Base-by-base conservation (phyloP, 2,888 invertebrate genomes). In the Mesorhabditis sp. region DNA sequence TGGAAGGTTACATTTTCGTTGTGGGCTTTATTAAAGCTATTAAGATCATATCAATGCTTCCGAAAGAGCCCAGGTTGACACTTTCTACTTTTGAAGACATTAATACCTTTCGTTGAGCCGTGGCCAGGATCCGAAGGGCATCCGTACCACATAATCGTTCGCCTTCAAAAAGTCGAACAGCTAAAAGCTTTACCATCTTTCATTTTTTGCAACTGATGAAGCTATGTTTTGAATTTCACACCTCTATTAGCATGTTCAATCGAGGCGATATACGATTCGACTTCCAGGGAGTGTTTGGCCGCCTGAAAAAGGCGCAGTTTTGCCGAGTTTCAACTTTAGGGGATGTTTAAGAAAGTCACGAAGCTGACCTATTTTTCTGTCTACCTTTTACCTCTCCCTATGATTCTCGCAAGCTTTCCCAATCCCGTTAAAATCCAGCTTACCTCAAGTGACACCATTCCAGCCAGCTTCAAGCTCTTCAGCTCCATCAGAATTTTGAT, bases 1-100 rank as follows among this genome's bases (percentile, higher is more conserved):
- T 28, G 28, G 28, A 28, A 28, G 28, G 28, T 28, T 1, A 28
- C 28, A 28, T 28, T 28, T 2, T 28, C 2, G 28, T 28, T 28
- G 28, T 28, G 28, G 28, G 28, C 28, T 73, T 73, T 70, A 73
- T 73, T 3, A 67, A 44, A 10, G 66, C 65, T 65, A 73, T 68
- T 70, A 43, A 5, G 68, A 42, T 13, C n/a, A 15, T 41, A 73
- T 44, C 10, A 67, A 62, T 3, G 58, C 42, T 4, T 66, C 62
- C 72, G 70, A 72, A 10, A 43, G 43, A 4, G 41, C 43, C 43
- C 43, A 41, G 4, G 15, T 28, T 28, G 28, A 28, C 28, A 28
- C 28, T 28, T 28, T 28, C 28, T 28, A 28, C 28, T 28, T 28
- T 28, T 28, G 1, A 28, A 28, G 1, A 28, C 28, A 28, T 28